Conservation (phyloP, 2,113 vertebrate genomes). For the Gyps fulvus region DNA sequence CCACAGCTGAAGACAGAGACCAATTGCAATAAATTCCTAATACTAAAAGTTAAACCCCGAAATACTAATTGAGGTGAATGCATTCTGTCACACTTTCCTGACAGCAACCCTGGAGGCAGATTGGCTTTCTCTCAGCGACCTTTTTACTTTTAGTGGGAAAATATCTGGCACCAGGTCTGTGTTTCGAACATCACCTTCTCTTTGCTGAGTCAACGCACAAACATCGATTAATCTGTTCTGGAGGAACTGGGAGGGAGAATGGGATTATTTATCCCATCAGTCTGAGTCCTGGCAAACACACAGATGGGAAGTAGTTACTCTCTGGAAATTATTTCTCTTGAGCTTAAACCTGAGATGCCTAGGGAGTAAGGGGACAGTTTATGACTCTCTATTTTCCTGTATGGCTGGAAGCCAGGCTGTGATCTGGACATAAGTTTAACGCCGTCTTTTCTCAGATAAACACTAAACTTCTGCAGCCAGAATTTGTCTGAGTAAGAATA, state of each 20-base stretch:
- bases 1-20: neutral
- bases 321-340: constrained; percentile 23
- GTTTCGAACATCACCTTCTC: neutral
- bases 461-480: neutral
- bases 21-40: neutral
- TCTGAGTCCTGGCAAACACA: neutral
- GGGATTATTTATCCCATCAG: neutral
- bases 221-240: neutral
- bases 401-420: neutral
- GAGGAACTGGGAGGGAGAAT: neutral
- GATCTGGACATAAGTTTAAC: neutral
- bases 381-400: neutral
- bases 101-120: neutral
- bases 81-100: neutral
- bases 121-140: neutral
- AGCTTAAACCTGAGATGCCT: constrained; percentile 2
- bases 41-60: neutral
- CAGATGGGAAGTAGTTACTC: neutral
- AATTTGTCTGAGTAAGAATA: neutral
- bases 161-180: neutral
- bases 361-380: neutral
- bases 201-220: neutral
- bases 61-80: neutral
- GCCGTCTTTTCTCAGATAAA: neutral
- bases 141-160: neutral